phyloP scores from a whole-genome alignment of 2,113 vertebrate species.

The Zosterops borbonicus region DNA sequence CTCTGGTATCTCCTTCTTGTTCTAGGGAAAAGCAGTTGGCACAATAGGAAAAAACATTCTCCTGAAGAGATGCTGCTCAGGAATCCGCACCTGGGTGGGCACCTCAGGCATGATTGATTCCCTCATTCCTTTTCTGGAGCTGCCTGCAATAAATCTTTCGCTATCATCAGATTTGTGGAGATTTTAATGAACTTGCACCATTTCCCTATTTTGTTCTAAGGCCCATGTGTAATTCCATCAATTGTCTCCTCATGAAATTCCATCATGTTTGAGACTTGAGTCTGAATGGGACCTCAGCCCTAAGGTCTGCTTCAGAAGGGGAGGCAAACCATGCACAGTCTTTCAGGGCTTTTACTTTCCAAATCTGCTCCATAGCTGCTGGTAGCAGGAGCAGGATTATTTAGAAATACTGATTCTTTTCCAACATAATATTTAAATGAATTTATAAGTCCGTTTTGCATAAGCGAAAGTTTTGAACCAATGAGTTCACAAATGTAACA shows the following conservation, averaged over 20 bases:
- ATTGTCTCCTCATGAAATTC: neutral
- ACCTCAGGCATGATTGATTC: neutral
- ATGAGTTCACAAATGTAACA: neutral
- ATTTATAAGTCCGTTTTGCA: neutral
- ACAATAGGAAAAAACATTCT: conserved; percentile 66
- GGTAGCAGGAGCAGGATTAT: neutral
- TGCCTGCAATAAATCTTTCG: neutral
- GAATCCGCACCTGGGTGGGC: conserved; percentile 62
- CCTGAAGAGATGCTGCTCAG: conserved; percentile 73
- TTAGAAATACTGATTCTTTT: neutral
- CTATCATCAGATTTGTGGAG: neutral
- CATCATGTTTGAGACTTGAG: neutral
- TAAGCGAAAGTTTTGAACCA: neutral
- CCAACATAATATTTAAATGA: neutral
- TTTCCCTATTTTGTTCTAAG: neutral
- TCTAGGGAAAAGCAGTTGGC: conserved; percentile 74
- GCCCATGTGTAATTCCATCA: neutral
- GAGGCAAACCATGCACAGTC: accelerated
- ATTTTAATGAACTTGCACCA: neutral
- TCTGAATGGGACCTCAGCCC: neutral
- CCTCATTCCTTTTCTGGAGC: neutral
- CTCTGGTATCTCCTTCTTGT: neutral
- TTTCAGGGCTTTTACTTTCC: neutral
- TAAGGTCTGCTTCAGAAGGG: neutral
- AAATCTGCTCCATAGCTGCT: neutral